phyloP scores from a whole-genome alignment of 2,113 vertebrate species.

The Neogale vison region DNA sequence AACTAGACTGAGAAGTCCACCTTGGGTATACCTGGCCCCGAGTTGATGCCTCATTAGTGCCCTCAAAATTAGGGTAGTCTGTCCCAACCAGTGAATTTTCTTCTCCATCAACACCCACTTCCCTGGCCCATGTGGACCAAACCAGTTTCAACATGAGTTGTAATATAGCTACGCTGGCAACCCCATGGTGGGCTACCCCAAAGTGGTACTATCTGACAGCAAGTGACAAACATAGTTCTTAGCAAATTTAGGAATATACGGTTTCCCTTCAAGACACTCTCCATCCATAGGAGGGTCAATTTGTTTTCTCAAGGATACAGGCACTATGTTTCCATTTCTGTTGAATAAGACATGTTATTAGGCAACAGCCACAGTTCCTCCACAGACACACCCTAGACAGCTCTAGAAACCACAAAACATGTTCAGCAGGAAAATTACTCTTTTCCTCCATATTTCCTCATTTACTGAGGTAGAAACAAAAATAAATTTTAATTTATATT shows the following conservation, averaged over 20 bases:
- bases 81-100: neutral
- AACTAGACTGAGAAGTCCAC: neutral
- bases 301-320: neutral
- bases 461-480: neutral
- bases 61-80: neutral
- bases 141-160: neutral
- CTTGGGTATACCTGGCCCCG: neutral
- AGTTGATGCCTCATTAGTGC: neutral
- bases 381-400: neutral
- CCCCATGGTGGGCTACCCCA: neutral
- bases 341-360: accelerated
- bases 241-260: neutral
- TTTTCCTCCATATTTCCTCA: neutral
- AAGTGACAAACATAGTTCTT: neutral
- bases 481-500: neutral
- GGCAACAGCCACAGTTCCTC: neutral
- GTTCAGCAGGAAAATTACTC: neutral
- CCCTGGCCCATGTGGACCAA: neutral
- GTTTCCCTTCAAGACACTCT: neutral
- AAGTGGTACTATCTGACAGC: neutral
- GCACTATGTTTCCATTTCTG: neutral
- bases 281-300: neutral
- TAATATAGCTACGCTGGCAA: neutral
- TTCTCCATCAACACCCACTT: neutral
- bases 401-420: neutral